Evolutionary conservation across 2,888 invertebrate genomes (phyloP).

Genomic region (Calliscelio sp.): DNA sequence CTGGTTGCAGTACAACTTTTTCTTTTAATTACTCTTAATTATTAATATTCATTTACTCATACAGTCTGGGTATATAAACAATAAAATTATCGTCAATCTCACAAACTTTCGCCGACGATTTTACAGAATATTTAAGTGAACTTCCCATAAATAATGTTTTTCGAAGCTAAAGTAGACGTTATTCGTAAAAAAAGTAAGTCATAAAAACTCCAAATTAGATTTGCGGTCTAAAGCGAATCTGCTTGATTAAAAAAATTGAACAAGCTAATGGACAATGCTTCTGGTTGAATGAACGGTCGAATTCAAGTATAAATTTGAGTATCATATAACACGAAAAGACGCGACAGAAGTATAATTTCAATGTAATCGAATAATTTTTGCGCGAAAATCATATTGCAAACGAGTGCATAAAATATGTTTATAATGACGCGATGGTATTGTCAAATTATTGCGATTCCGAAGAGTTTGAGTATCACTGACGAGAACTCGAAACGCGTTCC

Average conservation of each 20-base stretch:
- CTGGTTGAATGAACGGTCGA: conserved; percentile 29
- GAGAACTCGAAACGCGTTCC: conserved; percentile 81
- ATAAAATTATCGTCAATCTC: no score
- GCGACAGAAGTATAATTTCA: conserved; percentile 58
- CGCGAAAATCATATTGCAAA: conserved; percentile 52
- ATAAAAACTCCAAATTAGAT: conserved; percentile 36
- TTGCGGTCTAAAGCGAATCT: conserved; percentile 10
- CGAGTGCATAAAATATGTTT: conserved; percentile 45
- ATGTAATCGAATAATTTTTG: conserved; percentile 58
- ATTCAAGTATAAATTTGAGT: conserved; percentile 52
- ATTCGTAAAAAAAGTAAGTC: conserved; percentile 10
- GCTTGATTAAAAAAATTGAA: conserved; percentile 43
- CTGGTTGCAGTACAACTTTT: no score
- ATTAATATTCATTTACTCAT: no score
- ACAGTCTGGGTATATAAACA: no score
- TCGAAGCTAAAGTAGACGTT: background rate
- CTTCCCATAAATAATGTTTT: background rate
- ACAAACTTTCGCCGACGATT: background rate
- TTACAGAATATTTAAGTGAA: background rate
- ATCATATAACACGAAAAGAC: conserved; percentile 55
- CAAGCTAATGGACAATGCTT: conserved; percentile 42
- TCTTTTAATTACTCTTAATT: no score
- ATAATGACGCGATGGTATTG: conserved; percentile 56
- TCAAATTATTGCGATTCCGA: conserved; percentile 58
- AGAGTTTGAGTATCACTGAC: conserved; percentile 82